Evolutionary conservation across 2,888 invertebrate species (phyloP).

Genomic region (Mesopsocus fuscifrons): DNA sequence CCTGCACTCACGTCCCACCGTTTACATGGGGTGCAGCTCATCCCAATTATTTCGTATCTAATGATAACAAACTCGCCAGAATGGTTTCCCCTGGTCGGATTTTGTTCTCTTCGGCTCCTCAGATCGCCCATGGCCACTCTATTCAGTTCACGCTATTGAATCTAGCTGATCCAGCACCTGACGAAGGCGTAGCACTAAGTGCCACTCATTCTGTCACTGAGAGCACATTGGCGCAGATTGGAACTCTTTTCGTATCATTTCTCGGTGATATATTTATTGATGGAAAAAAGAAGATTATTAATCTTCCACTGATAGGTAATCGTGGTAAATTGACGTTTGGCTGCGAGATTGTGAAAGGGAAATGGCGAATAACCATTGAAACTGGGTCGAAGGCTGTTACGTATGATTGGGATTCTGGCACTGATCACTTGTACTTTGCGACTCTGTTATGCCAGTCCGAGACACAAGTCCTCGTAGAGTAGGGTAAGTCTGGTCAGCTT

Average conservation of each 20-base stretch:
- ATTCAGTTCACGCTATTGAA: background rate
- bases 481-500: background rate
- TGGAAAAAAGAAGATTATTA: background rate
- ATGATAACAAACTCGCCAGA: background rate
- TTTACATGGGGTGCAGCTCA: background rate
- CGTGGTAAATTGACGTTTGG: background rate
- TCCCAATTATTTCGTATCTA: background rate
- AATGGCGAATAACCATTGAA: background rate
- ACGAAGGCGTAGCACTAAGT: background rate
- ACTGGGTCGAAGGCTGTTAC: background rate
- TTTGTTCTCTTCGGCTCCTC: background rate
- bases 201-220: background rate
- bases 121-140: background rate
- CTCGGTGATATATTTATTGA: background rate
- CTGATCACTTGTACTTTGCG: background rate
- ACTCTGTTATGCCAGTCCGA: background rate
- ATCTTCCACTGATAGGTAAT: background rate
- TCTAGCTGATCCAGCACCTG: background rate
- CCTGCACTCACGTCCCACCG: background rate
- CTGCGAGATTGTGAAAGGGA: background rate
- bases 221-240: background rate
- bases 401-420: background rate
- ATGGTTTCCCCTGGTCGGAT: background rate
- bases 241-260: background rate
- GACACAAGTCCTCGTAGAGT: background rate